Conservation (phyloP, 2,797 vertebrate genomes). For the Sebastiscus albofasciatus region DNA sequence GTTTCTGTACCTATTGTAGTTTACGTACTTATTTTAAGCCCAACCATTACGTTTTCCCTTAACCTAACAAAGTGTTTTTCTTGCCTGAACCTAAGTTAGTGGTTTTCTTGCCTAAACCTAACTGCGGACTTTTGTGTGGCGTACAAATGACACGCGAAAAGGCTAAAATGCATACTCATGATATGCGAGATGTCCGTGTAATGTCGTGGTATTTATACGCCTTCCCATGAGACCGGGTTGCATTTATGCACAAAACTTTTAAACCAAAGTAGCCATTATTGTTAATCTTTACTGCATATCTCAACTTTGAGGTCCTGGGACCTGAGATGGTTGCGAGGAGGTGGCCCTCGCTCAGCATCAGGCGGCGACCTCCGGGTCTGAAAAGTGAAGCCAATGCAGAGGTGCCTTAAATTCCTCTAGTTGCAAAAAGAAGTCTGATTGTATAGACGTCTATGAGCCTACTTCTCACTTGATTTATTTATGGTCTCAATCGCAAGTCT, state of each 20-base stretch:
- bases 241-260: background rate
- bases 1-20: no score
- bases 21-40: no score
- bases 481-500: background rate
- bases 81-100: no score
- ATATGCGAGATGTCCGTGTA: background rate
- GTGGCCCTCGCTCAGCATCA: no score
- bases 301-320: background rate
- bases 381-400: background rate
- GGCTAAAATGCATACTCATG: background rate
- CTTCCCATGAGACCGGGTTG: background rate
- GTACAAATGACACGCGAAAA: no score
- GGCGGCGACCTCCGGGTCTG: background rate
- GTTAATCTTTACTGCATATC: background rate
- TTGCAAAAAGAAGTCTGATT: background rate
- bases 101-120: no score
- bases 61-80: no score
- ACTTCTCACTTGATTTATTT: background rate
- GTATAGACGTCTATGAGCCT: background rate
- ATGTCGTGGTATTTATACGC: background rate
- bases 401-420: background rate
- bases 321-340: background rate
- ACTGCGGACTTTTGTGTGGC: no score
- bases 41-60: no score
- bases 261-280: background rate